Evolutionary conservation across 2,113 vertebrate genomes (phyloP).

Genomic region (Mastomys natalensis): DNA sequence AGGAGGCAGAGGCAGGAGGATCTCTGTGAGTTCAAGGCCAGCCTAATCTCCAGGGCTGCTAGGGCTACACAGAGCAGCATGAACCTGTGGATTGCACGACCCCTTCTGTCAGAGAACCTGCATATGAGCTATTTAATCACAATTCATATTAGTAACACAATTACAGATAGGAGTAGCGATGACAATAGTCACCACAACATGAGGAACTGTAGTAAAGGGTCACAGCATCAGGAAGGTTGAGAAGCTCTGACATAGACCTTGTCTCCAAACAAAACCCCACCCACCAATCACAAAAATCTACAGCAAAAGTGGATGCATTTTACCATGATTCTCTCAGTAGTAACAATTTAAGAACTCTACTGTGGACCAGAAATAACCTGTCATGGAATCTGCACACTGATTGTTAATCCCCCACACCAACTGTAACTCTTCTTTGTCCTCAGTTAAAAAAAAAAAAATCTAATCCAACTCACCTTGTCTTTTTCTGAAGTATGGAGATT

Average conservation of each 20-base stretch:
- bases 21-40: neutral
- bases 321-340: neutral
- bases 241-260: neutral
- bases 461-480: slow-evolving; percentile 88
- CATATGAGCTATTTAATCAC: neutral
- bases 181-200: too few species aligned
- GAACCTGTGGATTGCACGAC: neutral
- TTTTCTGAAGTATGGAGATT: slow-evolving; percentile 91
- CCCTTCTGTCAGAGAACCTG: neutral
- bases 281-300: neutral
- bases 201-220: neutral
- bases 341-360: neutral
- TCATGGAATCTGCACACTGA: neutral
- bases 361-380: neutral
- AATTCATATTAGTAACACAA: neutral
- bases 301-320: neutral
- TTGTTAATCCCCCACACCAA: neutral
- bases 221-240: neutral
- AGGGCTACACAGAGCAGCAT: neutral
- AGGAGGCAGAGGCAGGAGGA: neutral
- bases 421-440: neutral
- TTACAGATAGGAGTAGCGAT: too few species aligned
- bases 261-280: neutral
- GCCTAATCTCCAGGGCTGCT: neutral
- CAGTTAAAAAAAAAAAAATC: neutral